Base-by-base conservation (phyloP, 2,888 invertebrate species). In the Gymnosoma rotundatum region DNA sequence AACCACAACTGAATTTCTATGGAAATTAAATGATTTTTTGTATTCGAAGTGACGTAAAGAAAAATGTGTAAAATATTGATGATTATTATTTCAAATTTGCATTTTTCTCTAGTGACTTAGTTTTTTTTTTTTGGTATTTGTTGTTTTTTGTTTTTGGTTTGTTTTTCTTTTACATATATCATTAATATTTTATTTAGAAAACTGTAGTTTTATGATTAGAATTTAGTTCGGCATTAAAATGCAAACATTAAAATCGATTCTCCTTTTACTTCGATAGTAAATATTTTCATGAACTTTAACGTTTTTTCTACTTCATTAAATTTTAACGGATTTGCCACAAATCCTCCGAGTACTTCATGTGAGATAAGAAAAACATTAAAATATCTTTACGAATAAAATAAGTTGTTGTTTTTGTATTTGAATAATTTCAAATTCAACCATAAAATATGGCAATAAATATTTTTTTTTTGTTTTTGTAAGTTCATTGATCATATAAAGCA, bases 401-500 rank as follows among this genome's bases (percentile, higher is more conserved):
- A n/a, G 32, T 25, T 56, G 21, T 56, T 36, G 10, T 56, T 56
- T 50, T 21, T 20, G 36, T 73, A 20, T 36, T 73, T 64, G 38
- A 21, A 63, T 56, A 63, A 67, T 63, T 48, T 8, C 7, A 32
- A 32, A 32, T 32, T 32, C 32, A 52, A 48, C 25, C 61, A 67
- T 67, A 61, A 54, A 66, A 45, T 48, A 67, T 61, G 80, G 67
- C 18, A 61, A 74, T 67, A 80, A 74, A 25, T 25, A 25, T 0
- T 6, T 32, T 8, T 32, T 32, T 32, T 6, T 32, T 32, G 8
- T 32, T 5, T 32, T 73, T 52, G 32, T 10, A 52, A 80, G 85
- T 86, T 86, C 86, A 80, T 78, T 86, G 86, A 83, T 85, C 87
- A 86, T 48, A 48, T 6, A 52, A 8, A 12, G 10, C 36, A 10